phyloP scores from a whole-genome alignment of 2,888 invertebrate genomes.

The Drosophila neotestacea region DNA sequence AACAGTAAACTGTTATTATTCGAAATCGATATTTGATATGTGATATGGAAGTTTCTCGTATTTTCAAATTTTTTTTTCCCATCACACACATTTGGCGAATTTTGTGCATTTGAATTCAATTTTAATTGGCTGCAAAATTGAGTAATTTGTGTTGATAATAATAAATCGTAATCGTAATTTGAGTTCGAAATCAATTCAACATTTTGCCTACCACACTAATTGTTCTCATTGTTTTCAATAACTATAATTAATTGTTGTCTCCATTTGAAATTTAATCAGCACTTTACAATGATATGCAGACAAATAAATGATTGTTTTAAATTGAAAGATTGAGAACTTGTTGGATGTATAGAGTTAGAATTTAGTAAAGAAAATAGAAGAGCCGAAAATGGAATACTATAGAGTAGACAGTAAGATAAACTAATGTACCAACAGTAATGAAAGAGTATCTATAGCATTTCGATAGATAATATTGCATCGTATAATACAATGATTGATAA shows the following conservation, averaged over 20 bases:
- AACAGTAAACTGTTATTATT: conserved; percentile 69
- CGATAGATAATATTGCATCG: too few relatives aligned
- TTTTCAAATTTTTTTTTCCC: conserved; percentile 13
- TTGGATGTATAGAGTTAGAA: too few relatives aligned
- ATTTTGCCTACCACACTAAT: conserved; percentile 31
- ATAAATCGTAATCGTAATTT: conserved; percentile 37
- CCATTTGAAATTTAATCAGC: conserved; percentile 13
- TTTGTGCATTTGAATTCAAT: conserved; percentile 41
- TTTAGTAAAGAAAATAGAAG: too few relatives aligned
- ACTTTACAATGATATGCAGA: not conserved
- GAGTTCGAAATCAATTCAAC: conserved; percentile 43
- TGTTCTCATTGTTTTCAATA: conserved; percentile 26
- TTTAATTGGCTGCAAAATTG: conserved; percentile 58
- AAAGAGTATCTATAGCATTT: too few relatives aligned
- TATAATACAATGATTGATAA: too few relatives aligned
- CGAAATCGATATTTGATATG: conserved; percentile 53
- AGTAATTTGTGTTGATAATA: conserved; percentile 44
- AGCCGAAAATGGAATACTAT: too few relatives aligned
- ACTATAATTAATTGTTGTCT: conserved; percentile 14
- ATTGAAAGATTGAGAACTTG: too few relatives aligned
- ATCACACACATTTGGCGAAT: conserved; percentile 9
- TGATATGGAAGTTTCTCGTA: conserved; percentile 1
- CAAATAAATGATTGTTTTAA: not conserved
- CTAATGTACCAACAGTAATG: too few relatives aligned
- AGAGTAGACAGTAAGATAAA: too few relatives aligned